Percentiles rank a stretch among this genome's conserved stretches.
phyloP scores from a whole-genome alignment of 2,113 vertebrate species.

The Malaclemys terrapin region DNA sequence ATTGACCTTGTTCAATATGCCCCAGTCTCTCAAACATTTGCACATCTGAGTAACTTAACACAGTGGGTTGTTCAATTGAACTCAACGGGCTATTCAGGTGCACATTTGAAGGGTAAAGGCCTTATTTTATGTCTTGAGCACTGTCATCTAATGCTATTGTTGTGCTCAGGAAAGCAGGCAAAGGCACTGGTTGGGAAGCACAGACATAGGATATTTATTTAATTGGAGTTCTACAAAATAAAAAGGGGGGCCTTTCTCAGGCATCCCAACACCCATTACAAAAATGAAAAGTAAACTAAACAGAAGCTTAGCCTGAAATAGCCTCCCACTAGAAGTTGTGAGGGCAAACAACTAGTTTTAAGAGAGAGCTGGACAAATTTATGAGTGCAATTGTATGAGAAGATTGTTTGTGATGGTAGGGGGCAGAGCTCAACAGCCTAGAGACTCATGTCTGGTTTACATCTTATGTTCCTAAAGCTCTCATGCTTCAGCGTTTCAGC shows the following conservation, averaged over 20 bases:
- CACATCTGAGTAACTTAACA: not conserved
- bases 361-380: too few relatives aligned
- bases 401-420: too few relatives aligned
- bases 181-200: not conserved
- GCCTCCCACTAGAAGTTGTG: too few relatives aligned
- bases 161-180: not conserved
- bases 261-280: not conserved
- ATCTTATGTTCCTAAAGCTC: too few relatives aligned
- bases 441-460: too few relatives aligned
- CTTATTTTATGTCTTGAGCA: not conserved
- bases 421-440: too few relatives aligned
- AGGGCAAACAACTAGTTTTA: too few relatives aligned
- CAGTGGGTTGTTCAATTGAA: not conserved
- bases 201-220: rapidly evolving
- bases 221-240: not conserved
- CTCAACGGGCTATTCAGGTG: not conserved
- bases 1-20: not conserved
- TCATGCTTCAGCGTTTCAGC: too few relatives aligned
- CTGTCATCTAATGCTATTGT: not conserved
- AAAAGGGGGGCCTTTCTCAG: rapidly evolving
- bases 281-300: not conserved
- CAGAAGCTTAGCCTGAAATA: too few relatives aligned
- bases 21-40: not conserved
- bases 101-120: too few relatives aligned
- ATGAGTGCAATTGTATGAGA: too few relatives aligned